Evolutionary conservation across 1,140 invertebrate genomes (phyloP).

Genomic region (Triops cancriformis): DNA sequence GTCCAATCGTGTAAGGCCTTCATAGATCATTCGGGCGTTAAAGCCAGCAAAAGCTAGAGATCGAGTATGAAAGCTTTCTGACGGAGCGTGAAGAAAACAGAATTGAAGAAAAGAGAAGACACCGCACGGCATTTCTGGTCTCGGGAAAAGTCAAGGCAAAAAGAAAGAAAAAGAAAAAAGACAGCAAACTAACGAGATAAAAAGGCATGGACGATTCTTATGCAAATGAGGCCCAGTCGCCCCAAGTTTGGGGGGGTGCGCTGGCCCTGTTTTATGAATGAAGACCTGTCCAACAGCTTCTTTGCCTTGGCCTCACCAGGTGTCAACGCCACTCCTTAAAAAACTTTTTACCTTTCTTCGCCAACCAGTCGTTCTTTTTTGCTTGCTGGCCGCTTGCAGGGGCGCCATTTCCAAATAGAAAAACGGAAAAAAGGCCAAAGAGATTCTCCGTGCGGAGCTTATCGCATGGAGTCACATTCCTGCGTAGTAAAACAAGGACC

Average conservation of each 20-base stretch:
- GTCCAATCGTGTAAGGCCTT: background rate
- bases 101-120: background rate
- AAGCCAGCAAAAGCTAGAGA: background rate
- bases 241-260: background rate
- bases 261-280: conserved; percentile 11
- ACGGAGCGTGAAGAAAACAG: background rate
- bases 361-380: background rate
- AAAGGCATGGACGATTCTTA: conserved; percentile 10
- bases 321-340: conserved; percentile 9
- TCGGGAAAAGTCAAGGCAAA: background rate
- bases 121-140: too few relatives aligned
- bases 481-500: too few relatives aligned
- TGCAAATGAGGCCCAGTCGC: background rate
- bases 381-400: background rate
- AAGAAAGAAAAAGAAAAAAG: background rate
- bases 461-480: too few relatives aligned
- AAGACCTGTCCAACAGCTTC: conserved; percentile 12
- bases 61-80: background rate
- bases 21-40: background rate
- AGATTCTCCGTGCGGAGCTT: too few relatives aligned
- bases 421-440: too few relatives aligned
- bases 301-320: conserved; percentile 7
- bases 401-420: too few relatives aligned
- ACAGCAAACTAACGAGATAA: background rate
- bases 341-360: conserved; percentile 7